phyloP scores from a whole-genome alignment of 2,113 vertebrate species.

The Psephotus haematonotus region DNA sequence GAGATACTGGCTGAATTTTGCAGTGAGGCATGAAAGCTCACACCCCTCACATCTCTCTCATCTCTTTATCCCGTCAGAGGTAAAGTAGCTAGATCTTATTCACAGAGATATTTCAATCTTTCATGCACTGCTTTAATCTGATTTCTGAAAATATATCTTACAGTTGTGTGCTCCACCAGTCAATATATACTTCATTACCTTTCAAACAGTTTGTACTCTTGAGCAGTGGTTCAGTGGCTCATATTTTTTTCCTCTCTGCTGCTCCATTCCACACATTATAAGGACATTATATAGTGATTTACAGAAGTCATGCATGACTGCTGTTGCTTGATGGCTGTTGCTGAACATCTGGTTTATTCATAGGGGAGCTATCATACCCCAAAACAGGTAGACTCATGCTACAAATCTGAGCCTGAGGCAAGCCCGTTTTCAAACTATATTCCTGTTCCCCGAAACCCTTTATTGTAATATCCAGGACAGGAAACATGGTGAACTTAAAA shows the following conservation, averaged over 20 bases:
- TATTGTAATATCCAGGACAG: neutral
- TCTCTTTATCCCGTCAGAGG: neutral
- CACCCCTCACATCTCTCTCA: neutral
- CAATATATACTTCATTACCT: neutral
- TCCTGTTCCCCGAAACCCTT: neutral
- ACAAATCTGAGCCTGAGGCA: neutral
- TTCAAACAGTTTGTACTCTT: neutral
- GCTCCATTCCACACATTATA: neutral
- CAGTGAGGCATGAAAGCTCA: neutral
- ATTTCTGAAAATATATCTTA: neutral
- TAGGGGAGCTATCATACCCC: neutral
- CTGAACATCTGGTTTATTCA: constrained; percentile 36
- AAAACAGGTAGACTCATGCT: constrained; percentile 1
- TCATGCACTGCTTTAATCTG: neutral
- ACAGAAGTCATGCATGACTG: neutral
- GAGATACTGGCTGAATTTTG: neutral
- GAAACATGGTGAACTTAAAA: neutral
- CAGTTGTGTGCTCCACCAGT: neutral
- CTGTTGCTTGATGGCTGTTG: neutral
- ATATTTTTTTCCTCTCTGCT: neutral
- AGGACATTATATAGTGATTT: neutral
- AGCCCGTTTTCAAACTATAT: neutral
- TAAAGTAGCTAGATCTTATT: neutral
- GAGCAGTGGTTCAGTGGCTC: neutral
- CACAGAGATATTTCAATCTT: neutral